Percentiles rank a stretch among this genome's conserved stretches.
Evolutionary conservation across 2,888 invertebrate species (phyloP).

Genomic region (Drosophila paranaensis): DNA sequence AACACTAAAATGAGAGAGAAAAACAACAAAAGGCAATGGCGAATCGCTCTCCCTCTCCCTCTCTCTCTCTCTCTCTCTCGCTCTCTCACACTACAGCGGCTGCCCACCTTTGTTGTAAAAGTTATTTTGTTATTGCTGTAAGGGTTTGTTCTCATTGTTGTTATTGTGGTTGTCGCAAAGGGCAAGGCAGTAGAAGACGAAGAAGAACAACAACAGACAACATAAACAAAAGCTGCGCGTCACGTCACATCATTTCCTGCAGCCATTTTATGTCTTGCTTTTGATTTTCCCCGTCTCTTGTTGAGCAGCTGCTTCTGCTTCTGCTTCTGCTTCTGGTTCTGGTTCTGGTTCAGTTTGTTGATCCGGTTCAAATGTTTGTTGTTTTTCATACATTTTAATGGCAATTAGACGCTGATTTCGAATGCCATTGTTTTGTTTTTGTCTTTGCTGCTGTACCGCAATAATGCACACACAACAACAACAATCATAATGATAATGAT

Average conservation of each 20-base stretch:
- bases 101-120: slow-evolving; percentile 45
- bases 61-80: neutral
- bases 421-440: slow-evolving; percentile 17
- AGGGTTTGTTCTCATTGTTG: slow-evolving; percentile 31
- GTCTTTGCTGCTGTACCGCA: slow-evolving; percentile 17
- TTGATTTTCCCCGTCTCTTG: slow-evolving; percentile 49
- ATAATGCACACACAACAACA: slow-evolving; percentile 35
- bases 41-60: neutral
- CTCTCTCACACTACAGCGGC: neutral
- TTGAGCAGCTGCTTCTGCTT: slow-evolving; percentile 8
- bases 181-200: slow-evolving; percentile 29
- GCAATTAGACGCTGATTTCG: slow-evolving; percentile 64
- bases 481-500: slow-evolving; percentile 32
- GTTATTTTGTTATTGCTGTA: slow-evolving; percentile 58
- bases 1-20: slow-evolving; percentile 28
- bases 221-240: slow-evolving; percentile 67
- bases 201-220: slow-evolving; percentile 13
- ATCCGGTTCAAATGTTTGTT: slow-evolving; percentile 7
- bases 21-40: slow-evolving; percentile 37
- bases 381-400: slow-evolving; percentile 35
- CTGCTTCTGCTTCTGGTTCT: slow-evolving; percentile 5
- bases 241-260: slow-evolving; percentile 73
- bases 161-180: slow-evolving; percentile 33
- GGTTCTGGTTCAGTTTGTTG: slow-evolving; percentile 7
- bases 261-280: slow-evolving; percentile 68